Percentiles rank a stretch among this genome's conserved stretches.
Evolutionary conservation across 2,888 invertebrate genomes (phyloP).

Genomic region (Myopa testacea): DNA sequence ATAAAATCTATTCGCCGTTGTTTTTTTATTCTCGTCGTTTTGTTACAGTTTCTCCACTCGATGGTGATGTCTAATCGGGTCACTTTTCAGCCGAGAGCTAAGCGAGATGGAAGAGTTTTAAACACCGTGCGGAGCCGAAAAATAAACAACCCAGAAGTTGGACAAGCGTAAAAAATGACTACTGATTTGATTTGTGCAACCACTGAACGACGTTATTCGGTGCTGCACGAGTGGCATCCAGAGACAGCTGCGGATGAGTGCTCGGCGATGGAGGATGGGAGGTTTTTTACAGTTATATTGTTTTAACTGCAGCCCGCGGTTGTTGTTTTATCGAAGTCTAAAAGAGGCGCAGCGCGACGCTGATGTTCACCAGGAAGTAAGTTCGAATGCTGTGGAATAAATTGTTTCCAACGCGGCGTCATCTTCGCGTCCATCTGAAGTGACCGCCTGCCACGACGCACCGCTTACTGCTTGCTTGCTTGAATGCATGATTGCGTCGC

Average conservation of each 20-base stretch:
- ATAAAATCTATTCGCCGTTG: constrained; percentile 36
- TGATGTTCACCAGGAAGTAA: constrained; percentile 60
- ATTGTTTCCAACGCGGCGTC: constrained; percentile 50
- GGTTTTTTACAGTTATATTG: too few relatives aligned
- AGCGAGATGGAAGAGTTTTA: not conserved
- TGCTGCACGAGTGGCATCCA: too few relatives aligned
- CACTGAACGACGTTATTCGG: too few relatives aligned
- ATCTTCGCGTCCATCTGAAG: constrained; percentile 30
- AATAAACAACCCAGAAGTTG: not conserved
- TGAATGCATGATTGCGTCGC: not conserved
- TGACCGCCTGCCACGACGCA: constrained; percentile 44
- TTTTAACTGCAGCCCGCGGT: not conserved
- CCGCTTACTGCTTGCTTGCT: constrained; percentile 57
- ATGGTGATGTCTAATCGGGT: constrained; percentile 38
- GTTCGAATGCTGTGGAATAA: constrained; percentile 60
- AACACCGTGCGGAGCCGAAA: not conserved
- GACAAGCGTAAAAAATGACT: too few relatives aligned
- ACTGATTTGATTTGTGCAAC: too few relatives aligned
- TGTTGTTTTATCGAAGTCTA: constrained; percentile 59
- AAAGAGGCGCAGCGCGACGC: constrained; percentile 49
- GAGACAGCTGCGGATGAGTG: too few relatives aligned
- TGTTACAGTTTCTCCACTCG: constrained; percentile 15
- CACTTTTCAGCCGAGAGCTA: constrained; percentile 1
- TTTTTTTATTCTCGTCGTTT: constrained; percentile 5
- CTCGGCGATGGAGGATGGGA: too few relatives aligned